phyloP scores from a whole-genome alignment of 1,140 invertebrate species.

The Heliconius congener region DNA sequence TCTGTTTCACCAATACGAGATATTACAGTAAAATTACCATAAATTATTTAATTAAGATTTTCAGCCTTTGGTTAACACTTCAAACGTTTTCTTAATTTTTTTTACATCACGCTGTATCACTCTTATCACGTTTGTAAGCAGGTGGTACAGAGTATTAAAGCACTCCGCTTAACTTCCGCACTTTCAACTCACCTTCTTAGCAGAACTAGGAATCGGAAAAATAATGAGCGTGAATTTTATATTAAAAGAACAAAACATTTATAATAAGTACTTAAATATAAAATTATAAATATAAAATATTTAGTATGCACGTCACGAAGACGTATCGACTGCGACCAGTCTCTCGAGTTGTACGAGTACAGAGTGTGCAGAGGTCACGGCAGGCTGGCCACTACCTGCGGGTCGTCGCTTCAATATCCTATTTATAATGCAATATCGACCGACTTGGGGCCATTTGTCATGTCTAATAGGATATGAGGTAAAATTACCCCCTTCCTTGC shows the following conservation, averaged over 20 bases:
- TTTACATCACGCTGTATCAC: too few species aligned
- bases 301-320: not conserved
- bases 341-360: not conserved
- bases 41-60: too few species aligned
- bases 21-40: too few species aligned
- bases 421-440: conserved; percentile 54
- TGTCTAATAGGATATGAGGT: conserved; percentile 40
- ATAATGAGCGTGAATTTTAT: too few species aligned
- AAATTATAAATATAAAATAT: not conserved
- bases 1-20: too few species aligned
- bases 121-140: too few species aligned
- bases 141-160: too few species aligned
- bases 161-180: too few species aligned
- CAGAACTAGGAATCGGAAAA: too few species aligned
- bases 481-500: conserved; percentile 19
- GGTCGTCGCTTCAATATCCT: conserved; percentile 47
- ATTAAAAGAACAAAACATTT: not conserved
- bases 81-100: too few species aligned
- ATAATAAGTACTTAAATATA: not conserved
- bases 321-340: not conserved
- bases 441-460: conserved; percentile 40
- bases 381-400: conserved; percentile 23
- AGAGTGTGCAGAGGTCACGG: not conserved
- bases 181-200: too few species aligned
- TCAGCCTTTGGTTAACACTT: too few species aligned